These are phyloP conservation scores for Pseudopleuronectes americanus DNA, from an alignment of 2,797 vertebrate genomes.

Conservation along the genomic window DNA sequence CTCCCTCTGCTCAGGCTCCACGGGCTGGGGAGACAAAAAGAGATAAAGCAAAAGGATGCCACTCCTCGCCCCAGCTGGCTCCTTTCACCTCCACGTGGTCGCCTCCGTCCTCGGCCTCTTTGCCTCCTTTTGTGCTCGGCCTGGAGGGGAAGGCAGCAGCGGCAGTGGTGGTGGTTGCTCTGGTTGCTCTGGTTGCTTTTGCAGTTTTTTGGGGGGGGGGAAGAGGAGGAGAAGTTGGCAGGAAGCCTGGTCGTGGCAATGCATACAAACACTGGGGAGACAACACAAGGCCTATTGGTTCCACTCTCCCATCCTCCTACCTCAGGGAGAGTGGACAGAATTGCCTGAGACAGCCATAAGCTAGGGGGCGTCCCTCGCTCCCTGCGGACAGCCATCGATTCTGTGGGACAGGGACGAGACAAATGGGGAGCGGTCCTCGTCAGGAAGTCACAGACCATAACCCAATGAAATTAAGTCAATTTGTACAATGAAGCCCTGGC, in stretches of 20 bases:
- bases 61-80: constrained; percentile 68
- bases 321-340: constrained; percentile 59
- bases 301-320: constrained; percentile 64
- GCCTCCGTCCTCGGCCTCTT: constrained; percentile 33
- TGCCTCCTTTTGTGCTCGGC: constrained; percentile 60
- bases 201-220: constrained; percentile 56
- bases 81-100: constrained; percentile 42
- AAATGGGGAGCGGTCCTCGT: constrained; percentile 19
- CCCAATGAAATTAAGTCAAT: constrained; percentile 47
- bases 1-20: constrained; percentile 81
- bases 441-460: constrained; percentile 47
- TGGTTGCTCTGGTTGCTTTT: constrained; percentile 77
- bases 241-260: constrained; percentile 79
- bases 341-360: constrained; percentile 49
- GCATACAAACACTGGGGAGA: constrained; percentile 87
- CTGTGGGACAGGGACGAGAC: constrained; percentile 17
- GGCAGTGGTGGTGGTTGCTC: constrained; percentile 66
- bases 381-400: constrained; percentile 42
- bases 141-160: constrained; percentile 74
- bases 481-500: constrained; percentile 46
- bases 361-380: constrained; percentile 14
- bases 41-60: constrained; percentile 46
- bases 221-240: constrained; percentile 74
- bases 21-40: constrained; percentile 47
- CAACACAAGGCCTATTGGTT: constrained; percentile 85